Evolutionary conservation across 2,113 vertebrate genomes (phyloP).

Genomic region (Edolisoma coerulescens): DNA sequence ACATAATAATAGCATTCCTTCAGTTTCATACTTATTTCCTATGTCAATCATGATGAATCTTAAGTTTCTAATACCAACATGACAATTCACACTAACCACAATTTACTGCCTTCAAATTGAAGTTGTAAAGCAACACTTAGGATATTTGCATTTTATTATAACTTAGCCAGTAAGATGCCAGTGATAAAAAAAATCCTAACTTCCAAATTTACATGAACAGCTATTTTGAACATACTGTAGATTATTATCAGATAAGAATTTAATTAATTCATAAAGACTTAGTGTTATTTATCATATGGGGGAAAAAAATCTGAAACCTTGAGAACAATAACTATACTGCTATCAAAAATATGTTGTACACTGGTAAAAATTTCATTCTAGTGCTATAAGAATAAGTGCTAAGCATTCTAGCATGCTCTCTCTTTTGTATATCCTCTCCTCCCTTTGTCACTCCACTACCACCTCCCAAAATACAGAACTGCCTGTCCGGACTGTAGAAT

Average conservation of each 20-base stretch:
- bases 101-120: neutral
- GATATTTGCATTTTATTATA: neutral
- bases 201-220: neutral
- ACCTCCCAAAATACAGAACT: neutral
- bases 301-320: neutral
- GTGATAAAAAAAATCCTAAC: neutral
- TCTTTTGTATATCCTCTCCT: neutral
- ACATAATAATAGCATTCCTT: neutral
- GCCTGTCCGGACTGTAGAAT: neutral
- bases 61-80: neutral
- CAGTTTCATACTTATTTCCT: neutral
- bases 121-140: neutral
- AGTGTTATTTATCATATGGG: neutral
- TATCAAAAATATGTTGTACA: neutral
- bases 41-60: neutral
- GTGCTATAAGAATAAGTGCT: neutral
- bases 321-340: neutral
- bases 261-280: conserved; percentile 20
- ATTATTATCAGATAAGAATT: conserved; percentile 21
- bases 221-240: neutral
- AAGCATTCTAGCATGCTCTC: neutral
- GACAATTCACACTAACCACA: neutral
- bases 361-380: neutral
- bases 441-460: neutral
- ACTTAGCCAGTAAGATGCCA: neutral